Evolutionary conservation across 2,888 invertebrate genomes (phyloP), one percentile per base, ranked within the genome.

Genomic region (Metellina segmentata): DNA sequence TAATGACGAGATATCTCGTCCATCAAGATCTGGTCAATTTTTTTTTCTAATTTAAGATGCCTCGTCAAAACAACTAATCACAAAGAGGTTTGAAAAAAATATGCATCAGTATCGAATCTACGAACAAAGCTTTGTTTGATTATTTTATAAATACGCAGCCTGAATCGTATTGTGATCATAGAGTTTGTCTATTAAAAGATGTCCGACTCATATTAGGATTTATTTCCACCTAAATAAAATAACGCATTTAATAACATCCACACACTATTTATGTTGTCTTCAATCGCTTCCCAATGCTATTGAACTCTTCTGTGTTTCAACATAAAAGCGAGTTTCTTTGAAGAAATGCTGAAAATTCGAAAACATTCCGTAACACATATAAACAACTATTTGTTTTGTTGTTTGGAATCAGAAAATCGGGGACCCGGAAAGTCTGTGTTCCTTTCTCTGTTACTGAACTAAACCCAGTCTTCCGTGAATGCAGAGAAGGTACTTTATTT

Each of bases 331-430:
- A 34, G 53, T 72, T 87, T 72, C 53, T 70, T 79, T 71, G 51
- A 79, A 87, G 79, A 79, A 87, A 81, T 70, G 71, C 71, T 87
- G 34, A 53, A 48, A 72, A 88, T 74, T 81, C 74, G 75, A 61
- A 48, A 89, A 85, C 85, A 90, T 90, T 90, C 89, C 89, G 8
- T 53, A 90, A 77, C 83, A 90, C 89, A 90, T 78, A 90, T 90
- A 90, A 90, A 90, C 89, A 90, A 90, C 89, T 85, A 79, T 90
- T 90, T 90, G 79, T 78, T 85, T 77, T 90, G 89, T 90, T 90
- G 71, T 71, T 19, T 53, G 77, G 81, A 88, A 75, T 88, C 74
- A 51, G 81, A 88, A 34, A 34, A n/a, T 53, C 72, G 61, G 34
- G 61, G 81, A 75, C 48, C 53, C 53, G 74, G 81, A 75, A 81